These are phyloP conservation scores for Plebejus anna DNA, from an alignment of 2,888 invertebrate genomes.

Conservation along the genomic window DNA sequence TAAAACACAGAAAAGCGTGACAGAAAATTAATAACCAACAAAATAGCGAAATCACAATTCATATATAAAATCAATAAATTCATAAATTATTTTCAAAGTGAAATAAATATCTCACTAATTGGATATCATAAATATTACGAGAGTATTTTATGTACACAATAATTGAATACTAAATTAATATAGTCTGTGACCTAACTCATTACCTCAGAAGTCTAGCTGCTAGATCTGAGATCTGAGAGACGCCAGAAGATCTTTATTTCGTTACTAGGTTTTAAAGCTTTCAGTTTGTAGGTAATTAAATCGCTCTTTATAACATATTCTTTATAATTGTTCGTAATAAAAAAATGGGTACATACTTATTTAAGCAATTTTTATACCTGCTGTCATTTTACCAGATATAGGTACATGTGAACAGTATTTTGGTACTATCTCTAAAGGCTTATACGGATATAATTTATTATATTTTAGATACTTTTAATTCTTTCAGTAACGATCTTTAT, in stretches of 20 bases:
- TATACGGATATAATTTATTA: too few relatives aligned
- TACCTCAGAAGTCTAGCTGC: background rate
- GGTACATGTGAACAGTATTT: too few relatives aligned
- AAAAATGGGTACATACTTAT: too few relatives aligned
- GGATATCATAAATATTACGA: constrained; percentile 25
- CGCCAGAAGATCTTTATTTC: background rate
- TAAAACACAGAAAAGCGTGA: too few relatives aligned
- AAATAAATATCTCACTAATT: constrained; percentile 19
- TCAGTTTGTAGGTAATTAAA: background rate
- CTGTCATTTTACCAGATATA: background rate
- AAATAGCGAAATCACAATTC: background rate
- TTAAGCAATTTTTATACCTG: background rate
- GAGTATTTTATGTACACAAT: constrained; percentile 22
- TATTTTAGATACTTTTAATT: too few relatives aligned
- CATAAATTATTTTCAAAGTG: constrained; percentile 12
- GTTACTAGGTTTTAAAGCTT: background rate
- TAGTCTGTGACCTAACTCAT: constrained; percentile 24
- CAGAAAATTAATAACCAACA: background rate
- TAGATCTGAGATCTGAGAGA: background rate
- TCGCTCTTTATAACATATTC: background rate
- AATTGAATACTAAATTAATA: constrained; percentile 24
- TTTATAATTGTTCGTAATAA: background rate
- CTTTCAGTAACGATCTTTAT: too few relatives aligned
- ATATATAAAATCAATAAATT: background rate
- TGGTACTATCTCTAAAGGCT: too few relatives aligned